Base-by-base conservation (phyloP, 2,888 invertebrate species). In the Andrena minutula region DNA sequence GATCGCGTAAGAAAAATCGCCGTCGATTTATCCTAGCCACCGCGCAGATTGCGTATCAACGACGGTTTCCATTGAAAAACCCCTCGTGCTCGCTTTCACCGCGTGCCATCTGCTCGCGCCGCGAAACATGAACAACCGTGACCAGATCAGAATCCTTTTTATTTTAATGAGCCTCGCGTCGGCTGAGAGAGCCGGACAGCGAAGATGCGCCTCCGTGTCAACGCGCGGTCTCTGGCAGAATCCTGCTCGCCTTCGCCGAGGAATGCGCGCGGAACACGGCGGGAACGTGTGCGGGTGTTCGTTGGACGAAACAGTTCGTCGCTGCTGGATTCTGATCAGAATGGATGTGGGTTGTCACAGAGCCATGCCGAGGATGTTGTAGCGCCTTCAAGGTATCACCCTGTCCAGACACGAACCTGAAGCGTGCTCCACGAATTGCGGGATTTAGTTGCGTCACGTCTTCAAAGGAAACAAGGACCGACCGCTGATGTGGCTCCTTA, bases 81-180 rank as follows among this genome's bases (percentile, higher is more conserved):
- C 68, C n/a, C 5, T 12, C 58, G 53, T 23, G 49, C 41, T 53
- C 30, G 80, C 80, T 80, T 80, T 80, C 80, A 80, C 80, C 72
- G 41, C 65, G 79, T 71, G 51, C 79, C 79, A 79, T 79, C 79
- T 71, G 79, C 47, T 61, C 47, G 80, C 28, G 20, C 23, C 26
- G 64, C 69, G 79, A 79, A 49, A 64, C 63, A 26, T 47, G 49
- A 7, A 16, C 65, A n/a, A 26, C 35, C 53, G 30, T 8, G 30
- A n/a, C 20, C 3, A 28, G 26, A 32, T 41, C 7, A 23, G 16
- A 26, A 32, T 16, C 47, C 26, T 65, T 79, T 78, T 71, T 66
- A 12, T 65, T 71, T 66, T 41, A 71, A 71, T 66, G 51, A 49
- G 41, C 79, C 32, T 58, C 16, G 20, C 32, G 63, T 16, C 41